Percentiles rank a stretch among this genome's conserved stretches.
Conservation (phyloP, 2,797 vertebrate genomes). For the Catamblyrhynchus diadema region DNA sequence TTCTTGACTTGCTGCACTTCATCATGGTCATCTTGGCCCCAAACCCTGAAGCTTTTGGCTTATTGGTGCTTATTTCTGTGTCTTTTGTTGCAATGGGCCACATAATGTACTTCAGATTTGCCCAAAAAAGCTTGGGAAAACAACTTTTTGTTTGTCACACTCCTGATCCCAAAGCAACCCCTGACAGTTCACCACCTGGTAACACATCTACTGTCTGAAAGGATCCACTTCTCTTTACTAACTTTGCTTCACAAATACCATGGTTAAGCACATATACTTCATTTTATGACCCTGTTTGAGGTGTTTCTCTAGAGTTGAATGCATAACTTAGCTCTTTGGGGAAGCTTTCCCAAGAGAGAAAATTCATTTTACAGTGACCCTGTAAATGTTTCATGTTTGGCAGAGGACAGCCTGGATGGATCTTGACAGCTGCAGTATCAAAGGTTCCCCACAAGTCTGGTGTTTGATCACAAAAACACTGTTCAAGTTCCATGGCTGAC, state of each 20-base stretch:
- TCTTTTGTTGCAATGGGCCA: constrained; percentile 97
- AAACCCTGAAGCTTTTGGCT: constrained; percentile 93
- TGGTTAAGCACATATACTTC: neutral
- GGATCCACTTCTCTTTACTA: constrained; percentile 28
- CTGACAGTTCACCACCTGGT: constrained; percentile 63
- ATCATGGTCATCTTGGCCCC: constrained; percentile 99
- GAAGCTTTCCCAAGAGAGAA: neutral
- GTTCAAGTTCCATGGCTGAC: neutral
- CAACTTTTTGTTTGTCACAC: constrained; percentile 88
- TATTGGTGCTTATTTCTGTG: constrained; percentile 95
- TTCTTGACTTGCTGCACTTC: constrained; percentile 97
- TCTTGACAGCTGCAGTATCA: neutral
- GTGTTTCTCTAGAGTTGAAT: constrained; percentile 61
- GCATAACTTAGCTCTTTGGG: neutral
- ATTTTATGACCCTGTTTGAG: neutral
- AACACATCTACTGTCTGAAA: constrained; percentile 71
- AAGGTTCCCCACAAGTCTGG: neutral
- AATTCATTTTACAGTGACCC: neutral
- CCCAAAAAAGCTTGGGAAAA: constrained; percentile 86
- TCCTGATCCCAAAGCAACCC: constrained; percentile 79
- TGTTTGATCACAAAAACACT: neutral
- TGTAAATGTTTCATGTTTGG: neutral
- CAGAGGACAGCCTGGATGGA: neutral
- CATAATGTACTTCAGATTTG: constrained; percentile 94
- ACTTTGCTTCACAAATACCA: neutral